A percentile compares a stretch with the other conserved stretches of the same genome.
Evolutionary conservation across 1,140 invertebrate genomes (phyloP).

Genomic region (Listronotus bonariensis): DNA sequence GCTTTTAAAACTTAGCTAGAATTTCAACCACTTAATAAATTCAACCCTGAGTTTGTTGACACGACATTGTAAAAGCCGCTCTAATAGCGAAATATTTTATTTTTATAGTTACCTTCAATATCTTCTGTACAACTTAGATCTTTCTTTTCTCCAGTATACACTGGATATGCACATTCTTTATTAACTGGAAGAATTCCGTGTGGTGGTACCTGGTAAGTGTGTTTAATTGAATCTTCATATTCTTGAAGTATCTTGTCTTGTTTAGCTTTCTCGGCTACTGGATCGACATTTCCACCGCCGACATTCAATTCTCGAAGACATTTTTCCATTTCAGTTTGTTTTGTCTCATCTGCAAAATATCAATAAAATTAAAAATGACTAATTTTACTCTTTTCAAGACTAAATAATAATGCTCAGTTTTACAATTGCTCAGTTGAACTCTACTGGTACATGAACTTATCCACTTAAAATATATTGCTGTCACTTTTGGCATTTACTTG

Average conservation of each 20-base stretch:
- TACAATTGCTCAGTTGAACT: too few species aligned
- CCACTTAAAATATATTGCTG: too few species aligned
- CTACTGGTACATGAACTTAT: too few species aligned
- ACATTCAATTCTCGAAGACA: constrained; percentile 57
- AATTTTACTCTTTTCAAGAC: too few species aligned
- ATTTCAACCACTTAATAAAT: too few species aligned
- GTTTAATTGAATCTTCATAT: constrained; percentile 47
- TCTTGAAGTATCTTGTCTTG: constrained; percentile 38
- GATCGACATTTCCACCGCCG: constrained; percentile 26
- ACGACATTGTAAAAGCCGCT: too few species aligned
- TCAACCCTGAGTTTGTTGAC: too few species aligned
- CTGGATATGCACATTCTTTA: constrained; percentile 45
- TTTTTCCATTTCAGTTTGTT: constrained; percentile 57
- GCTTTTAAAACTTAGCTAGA: too few species aligned
- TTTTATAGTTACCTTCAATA: constrained; percentile 29
- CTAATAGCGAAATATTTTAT: too few species aligned
- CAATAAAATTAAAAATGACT: too few species aligned
- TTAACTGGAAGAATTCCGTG: constrained; percentile 48
- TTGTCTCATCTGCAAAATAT: constrained; percentile 44
- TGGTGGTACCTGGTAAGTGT: constrained; percentile 42
- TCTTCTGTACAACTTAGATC: constrained; percentile 42
- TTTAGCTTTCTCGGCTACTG: constrained; percentile 31
- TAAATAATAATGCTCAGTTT: too few species aligned
- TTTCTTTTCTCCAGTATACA: constrained; percentile 45
- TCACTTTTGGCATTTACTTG: too few species aligned